These are phyloP conservation scores for Drosophila fulvimacula DNA, from an alignment of 2,888 invertebrate species.

Conservation along the genomic window DNA sequence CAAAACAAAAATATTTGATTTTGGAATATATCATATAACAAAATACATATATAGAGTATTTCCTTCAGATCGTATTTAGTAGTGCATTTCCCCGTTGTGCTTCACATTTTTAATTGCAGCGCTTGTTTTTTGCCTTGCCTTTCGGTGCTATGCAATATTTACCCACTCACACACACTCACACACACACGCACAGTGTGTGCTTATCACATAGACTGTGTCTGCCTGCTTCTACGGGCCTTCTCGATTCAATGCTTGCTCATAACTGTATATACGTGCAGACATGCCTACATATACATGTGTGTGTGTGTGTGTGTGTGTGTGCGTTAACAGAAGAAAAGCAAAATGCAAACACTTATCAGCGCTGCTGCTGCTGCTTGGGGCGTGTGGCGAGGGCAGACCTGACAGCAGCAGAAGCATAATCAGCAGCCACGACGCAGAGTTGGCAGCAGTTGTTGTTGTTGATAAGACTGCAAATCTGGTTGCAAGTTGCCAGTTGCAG, in stretches of 20 bases:
- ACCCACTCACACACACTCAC: conserved; percentile 14
- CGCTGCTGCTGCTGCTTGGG: background rate
- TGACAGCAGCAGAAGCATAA: conserved; percentile 27
- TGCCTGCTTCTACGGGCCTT: conserved; percentile 2
- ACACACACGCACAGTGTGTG: conserved; percentile 5
- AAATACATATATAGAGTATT: background rate
- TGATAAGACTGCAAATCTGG: conserved; percentile 37
- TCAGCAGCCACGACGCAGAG: conserved; percentile 21
- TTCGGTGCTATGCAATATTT: conserved; percentile 29
- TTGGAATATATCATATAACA: no score
- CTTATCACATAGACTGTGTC: conserved; percentile 28
- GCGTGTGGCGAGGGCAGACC: background rate
- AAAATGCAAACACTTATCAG: conserved; percentile 67
- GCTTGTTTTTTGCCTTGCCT: conserved; percentile 36
- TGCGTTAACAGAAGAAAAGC: background rate
- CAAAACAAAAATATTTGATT: no score
- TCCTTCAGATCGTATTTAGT: background rate
- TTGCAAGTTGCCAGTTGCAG: background rate
- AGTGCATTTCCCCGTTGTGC: conserved; percentile 33
- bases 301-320: background rate
- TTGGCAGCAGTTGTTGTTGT: conserved; percentile 1
- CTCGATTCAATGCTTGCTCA: conserved; percentile 8
- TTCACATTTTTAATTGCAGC: conserved; percentile 29
- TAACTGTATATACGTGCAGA: background rate
- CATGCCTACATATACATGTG: background rate